Evolutionary conservation across 2,888 invertebrate species (phyloP).

Genomic region (Agelastica alni): DNA sequence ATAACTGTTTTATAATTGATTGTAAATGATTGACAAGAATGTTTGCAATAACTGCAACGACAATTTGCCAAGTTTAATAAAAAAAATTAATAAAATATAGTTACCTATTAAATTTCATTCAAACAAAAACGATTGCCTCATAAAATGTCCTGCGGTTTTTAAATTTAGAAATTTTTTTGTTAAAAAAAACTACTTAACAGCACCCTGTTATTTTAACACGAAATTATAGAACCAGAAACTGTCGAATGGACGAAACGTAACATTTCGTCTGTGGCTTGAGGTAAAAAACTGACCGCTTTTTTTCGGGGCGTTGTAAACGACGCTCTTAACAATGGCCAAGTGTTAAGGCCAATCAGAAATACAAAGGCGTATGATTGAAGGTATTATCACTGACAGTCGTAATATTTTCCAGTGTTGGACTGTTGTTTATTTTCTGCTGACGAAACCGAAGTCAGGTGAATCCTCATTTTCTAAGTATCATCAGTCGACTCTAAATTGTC

Average conservation of each 20-base stretch:
- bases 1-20: no score
- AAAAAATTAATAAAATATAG: no score
- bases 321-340: constrained; percentile 1
- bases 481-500: no score
- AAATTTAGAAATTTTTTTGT: no score
- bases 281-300: constrained; percentile 8
- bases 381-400: not conserved
- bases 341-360: constrained; percentile 4
- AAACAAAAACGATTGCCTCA: no score
- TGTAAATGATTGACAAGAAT: no score
- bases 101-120: no score
- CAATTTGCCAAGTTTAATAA: no score
- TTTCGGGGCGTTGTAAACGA: not conserved
- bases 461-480: not conserved
- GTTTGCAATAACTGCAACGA: no score
- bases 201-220: constrained; percentile 1
- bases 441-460: not conserved
- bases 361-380: not conserved
- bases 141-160: no score
- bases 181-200: no score
- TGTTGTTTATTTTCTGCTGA: no score
- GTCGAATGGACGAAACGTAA: constrained; percentile 6
- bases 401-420: not conserved
- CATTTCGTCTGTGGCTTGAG: not conserved
- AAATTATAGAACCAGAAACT: constrained; percentile 3